A percentile compares a stretch with the other conserved stretches of the same genome.
phyloP scores from a whole-genome alignment of 2,888 invertebrate species.

The Cataglyphis cursor region DNA sequence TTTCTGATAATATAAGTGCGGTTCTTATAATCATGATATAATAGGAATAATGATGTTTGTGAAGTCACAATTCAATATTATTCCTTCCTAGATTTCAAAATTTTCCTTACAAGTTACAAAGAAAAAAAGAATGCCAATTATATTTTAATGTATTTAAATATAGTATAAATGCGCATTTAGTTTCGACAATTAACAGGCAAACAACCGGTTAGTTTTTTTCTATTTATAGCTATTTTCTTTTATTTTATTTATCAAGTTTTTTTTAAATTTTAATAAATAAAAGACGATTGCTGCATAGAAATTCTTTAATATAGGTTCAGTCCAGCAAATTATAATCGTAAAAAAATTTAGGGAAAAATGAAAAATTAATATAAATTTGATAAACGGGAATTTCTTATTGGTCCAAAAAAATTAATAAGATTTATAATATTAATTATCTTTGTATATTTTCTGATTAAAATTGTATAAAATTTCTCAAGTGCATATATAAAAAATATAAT shows the following conservation, averaged over 20 bases:
- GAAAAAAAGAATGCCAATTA: not conserved
- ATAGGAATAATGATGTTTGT: not conserved
- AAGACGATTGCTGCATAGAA: not conserved
- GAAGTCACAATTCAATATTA: not conserved
- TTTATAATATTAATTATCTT: not conserved
- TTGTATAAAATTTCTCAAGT: not conserved
- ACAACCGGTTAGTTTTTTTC: not conserved
- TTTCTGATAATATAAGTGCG: not conserved
- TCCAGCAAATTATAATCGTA: not conserved
- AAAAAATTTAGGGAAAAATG: not conserved
- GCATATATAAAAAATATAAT: not conserved
- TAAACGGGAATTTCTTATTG: not conserved
- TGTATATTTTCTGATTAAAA: not conserved
- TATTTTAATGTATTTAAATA: not conserved
- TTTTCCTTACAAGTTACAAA: not conserved
- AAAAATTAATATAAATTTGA: not conserved
- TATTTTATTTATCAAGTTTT: not conserved
- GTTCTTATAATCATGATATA: not conserved
- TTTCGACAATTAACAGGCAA: not conserved
- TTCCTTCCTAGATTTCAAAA: not conserved
- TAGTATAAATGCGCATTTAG: not conserved
- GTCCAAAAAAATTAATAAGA: not conserved
- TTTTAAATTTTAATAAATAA: not conserved
- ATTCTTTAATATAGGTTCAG: not conserved
- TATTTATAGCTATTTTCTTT: too few relatives aligned